Conservation (phyloP, 1,140 invertebrate genomes). For the Leptestheria dahalacensis region DNA sequence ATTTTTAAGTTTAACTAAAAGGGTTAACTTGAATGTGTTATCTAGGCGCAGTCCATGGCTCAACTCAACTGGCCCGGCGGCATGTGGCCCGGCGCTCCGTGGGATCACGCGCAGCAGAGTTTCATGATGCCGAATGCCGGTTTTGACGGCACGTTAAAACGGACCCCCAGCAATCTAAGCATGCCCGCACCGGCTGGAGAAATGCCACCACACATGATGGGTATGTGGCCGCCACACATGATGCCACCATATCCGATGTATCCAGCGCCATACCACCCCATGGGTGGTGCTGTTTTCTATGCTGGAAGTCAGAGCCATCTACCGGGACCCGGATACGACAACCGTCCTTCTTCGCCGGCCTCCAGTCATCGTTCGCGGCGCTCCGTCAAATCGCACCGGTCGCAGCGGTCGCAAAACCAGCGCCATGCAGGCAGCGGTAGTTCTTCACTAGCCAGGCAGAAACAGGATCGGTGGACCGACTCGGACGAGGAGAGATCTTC, state of each 20-base stretch:
- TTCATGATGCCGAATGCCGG: constrained; percentile 13
- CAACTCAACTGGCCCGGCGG: constrained; percentile 43
- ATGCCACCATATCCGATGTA: constrained; percentile 17
- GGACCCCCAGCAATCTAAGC: constrained; percentile 41
- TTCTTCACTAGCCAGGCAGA: constrained; percentile 1
- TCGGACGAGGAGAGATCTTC: constrained; percentile 1
- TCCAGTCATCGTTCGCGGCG: constrained; percentile 13
- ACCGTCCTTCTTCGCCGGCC: constrained; percentile 13
- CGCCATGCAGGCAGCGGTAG: background rate
- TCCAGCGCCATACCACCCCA: constrained; percentile 10
- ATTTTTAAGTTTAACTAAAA: no score
- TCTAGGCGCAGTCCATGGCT: constrained; percentile 51
- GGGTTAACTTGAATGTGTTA: no score
- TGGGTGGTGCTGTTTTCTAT: constrained; percentile 4
- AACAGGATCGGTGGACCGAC: constrained; percentile 2
- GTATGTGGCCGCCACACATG: constrained; percentile 23
- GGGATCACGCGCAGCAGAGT: constrained; percentile 30
- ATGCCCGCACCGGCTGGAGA: constrained; percentile 23
- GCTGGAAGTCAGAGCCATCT: constrained; percentile 13
- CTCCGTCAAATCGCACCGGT: constrained; percentile 15
- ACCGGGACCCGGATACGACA: constrained; percentile 4
- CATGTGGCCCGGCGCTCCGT: constrained; percentile 22
- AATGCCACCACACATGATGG: constrained; percentile 22
- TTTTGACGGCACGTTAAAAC: constrained; percentile 19
- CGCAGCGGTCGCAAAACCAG: constrained; percentile 9